Evolutionary conservation across 2,113 vertebrate genomes (phyloP), one percentile per base, ranked within the genome.

Genomic region (Brevimyrus niger): DNA sequence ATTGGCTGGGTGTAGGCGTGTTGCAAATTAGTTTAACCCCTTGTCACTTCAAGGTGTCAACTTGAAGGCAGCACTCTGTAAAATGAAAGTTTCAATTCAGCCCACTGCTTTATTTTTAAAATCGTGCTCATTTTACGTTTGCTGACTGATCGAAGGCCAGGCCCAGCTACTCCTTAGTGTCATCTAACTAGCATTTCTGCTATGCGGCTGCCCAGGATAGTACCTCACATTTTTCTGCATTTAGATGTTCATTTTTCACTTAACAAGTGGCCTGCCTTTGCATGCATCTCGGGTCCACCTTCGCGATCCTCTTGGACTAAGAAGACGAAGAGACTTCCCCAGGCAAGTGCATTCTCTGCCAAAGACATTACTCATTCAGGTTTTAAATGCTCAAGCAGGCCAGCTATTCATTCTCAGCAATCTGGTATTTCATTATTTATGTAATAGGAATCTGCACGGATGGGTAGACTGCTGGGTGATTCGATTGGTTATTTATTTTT

Each of bases 351-450:
- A 46, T 82, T 27, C 44, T 27, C 85, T 58, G 27, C 17, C 21
- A 27, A 31, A 48, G 61, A 35, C 44, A 51, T 73, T 90, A 87
- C 19, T 87, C 44, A 73, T 50, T 87, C 31, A 65, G n/a, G 27
- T 38, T 50, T 27, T 69, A 55, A 89, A 80, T 89, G 89, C 73
- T 87, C 76, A 61, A 80, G 55, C 48, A 76, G 85, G 51, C 58
- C 23, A 50, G 85, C 35, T 86, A 76, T 90, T 86, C 61, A 87
- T 87, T 87, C 47, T 53, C 48, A 80, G 50, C 47, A 53, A 27
- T 11, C 35, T 11, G 27, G 50, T 84, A n/a, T 65, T 90, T 73
- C 50, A 90, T 90, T 80, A 90, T 87, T 90, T n/a, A 90, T 90
- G 89, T 87, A 42, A 50, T 35, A 27, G 85, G 46, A 89, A 42